Conservation (phyloP, 2,113 vertebrate genomes). For the Himantopus leucocephalus region DNA sequence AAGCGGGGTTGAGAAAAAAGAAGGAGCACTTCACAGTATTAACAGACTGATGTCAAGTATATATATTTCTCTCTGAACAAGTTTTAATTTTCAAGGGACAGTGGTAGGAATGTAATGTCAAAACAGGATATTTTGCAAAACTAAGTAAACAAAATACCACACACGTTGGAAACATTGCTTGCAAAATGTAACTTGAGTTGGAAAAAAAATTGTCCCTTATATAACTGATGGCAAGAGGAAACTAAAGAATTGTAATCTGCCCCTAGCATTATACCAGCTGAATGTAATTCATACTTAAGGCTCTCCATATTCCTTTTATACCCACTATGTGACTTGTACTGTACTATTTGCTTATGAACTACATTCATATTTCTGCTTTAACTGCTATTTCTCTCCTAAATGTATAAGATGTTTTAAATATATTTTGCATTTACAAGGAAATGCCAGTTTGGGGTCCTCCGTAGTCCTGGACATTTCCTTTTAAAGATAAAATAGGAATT, state of each 20-base stretch:
- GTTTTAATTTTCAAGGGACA: constrained; percentile 2
- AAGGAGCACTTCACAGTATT: neutral
- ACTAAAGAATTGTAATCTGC: neutral
- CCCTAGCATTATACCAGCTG: fast-evolving
- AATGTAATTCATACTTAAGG: neutral
- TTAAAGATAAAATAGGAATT: neutral
- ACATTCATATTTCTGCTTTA: neutral
- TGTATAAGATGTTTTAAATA: neutral
- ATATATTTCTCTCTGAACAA: neutral
- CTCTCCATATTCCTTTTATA: neutral
- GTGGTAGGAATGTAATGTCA: neutral
- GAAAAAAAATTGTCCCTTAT: neutral
- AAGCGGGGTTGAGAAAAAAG: neutral
- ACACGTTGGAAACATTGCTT: neutral
- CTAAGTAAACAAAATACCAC: neutral
- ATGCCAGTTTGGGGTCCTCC: neutral
- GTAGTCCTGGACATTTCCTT: neutral
- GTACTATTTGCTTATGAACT: neutral
- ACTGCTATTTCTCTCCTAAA: neutral
- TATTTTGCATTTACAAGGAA: neutral
- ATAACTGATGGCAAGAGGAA: neutral
- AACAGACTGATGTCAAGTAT: neutral
- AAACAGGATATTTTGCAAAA: neutral
- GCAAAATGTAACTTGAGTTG: neutral
- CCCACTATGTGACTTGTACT: neutral